phyloP scores from a whole-genome alignment of 2,888 invertebrate genomes.

The Hirtodrosophila alboralis region DNA sequence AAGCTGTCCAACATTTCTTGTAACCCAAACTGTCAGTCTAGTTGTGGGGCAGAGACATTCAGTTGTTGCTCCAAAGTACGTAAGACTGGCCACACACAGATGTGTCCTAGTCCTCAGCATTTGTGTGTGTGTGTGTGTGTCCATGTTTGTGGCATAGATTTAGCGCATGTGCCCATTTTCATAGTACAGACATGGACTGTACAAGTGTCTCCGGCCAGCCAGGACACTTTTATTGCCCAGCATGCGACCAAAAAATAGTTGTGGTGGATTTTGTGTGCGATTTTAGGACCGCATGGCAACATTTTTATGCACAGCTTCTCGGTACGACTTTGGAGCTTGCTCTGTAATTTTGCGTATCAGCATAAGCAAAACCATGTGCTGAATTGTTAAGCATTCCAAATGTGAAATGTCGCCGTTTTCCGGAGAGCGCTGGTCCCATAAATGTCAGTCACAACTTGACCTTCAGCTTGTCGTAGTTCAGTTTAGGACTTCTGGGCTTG shows the following conservation, averaged over 20 bases:
- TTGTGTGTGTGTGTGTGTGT: conserved; percentile 14
- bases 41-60: conserved; percentile 25
- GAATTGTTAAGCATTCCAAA: conserved; percentile 66
- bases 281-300: conserved; percentile 49
- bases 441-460: conserved; percentile 59
- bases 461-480: conserved; percentile 19
- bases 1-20: conserved; percentile 37
- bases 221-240: conserved; percentile 75
- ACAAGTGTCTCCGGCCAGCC: conserved; percentile 66
- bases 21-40: conserved; percentile 70
- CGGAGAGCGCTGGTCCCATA: conserved; percentile 28
- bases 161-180: conserved; percentile 66
- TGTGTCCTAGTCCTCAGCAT: conserved; percentile 43
- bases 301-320: conserved; percentile 54
- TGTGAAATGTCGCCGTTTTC: conserved; percentile 45
- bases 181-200: conserved; percentile 65
- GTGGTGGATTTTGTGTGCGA: conserved; percentile 75
- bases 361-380: conserved; percentile 63
- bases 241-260: conserved; percentile 74
- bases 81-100: conserved; percentile 66
- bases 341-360: conserved; percentile 57
- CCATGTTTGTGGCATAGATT: conserved; percentile 47
- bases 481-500: conserved; percentile 5
- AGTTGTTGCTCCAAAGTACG: conserved; percentile 51
- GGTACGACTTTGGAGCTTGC: conserved; percentile 9